Evolutionary conservation across 2,797 vertebrate species (phyloP), one percentile per base, ranked within the genome.

Genomic region (Saxicola maurus): DNA sequence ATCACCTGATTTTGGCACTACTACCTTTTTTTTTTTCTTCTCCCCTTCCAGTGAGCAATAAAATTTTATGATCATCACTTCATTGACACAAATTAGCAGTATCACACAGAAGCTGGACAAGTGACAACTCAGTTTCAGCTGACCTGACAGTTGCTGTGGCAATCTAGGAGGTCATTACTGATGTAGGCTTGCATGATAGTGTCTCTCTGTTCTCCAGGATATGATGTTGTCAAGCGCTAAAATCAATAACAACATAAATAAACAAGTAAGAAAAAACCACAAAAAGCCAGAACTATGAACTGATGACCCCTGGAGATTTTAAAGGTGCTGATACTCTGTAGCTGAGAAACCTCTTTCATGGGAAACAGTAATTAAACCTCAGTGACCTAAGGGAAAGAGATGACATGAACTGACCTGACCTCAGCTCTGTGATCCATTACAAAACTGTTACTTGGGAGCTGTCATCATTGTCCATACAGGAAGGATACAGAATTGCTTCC

Each of bases 131-230:
- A 75, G 49, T 35, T 62, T 69, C 40, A 69, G 62, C 96, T 61
- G 17, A 99, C 99, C 99, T 99, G 97, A 93, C 94, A 96, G 27
- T 91, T 96, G 87, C 94, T 97, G 93, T 97, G 97, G 82, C 97
- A 96, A 71, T 98, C 98, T 77, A 99, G 92, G 53, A 99, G 97
- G 93, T 99, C 98, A 9, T 99, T 99, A 94, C 97, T 98, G 95
- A 99, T 96, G 78, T 98, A 99, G 73, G 98, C 98, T 88, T 99
- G 98, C 82, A 99, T 96, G 25, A 99, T 97, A 0, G 98, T 99
- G 94, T 99, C 98, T 92, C 99, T 98, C 96, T 99, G 99, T 76
- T 99, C 99, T n/a, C 99, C 99, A 3, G 98, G 98, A 49, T 98
- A 97, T 7, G 99, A 99, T 7, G 98, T 98, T 61, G 99, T 99